Evolutionary conservation across 2,797 vertebrate species (phyloP).

Genomic region (Periparus ater): DNA sequence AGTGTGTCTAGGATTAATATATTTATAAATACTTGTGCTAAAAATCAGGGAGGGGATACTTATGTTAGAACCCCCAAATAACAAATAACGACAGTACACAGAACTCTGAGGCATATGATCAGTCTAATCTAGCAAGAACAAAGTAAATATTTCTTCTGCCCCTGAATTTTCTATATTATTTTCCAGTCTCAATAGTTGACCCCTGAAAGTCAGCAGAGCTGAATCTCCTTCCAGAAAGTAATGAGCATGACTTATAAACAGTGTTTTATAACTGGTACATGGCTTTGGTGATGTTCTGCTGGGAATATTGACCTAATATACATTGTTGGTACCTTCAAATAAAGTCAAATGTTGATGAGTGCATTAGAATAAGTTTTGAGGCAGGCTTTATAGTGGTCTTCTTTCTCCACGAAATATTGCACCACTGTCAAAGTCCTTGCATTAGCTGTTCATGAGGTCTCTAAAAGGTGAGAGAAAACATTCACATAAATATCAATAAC

Average conservation of each 20-base stretch:
- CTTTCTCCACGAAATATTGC: neutral
- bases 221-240: neutral
- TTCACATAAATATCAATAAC: neutral
- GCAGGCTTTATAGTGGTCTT: neutral
- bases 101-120: neutral
- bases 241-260: neutral
- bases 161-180: neutral
- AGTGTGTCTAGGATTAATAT: neutral
- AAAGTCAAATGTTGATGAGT: neutral
- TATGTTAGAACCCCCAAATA: neutral
- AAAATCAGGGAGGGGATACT: neutral
- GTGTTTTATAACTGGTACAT: neutral
- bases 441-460: neutral
- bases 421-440: neutral
- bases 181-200: neutral
- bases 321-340: neutral
- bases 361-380: neutral
- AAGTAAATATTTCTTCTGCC: neutral
- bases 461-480: neutral
- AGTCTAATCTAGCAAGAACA: neutral
- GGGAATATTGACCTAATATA: neutral
- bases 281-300: neutral
- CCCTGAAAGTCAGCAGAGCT: neutral
- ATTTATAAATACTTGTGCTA: neutral
- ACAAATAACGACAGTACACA: neutral